A percentile compares a stretch with the other conserved stretches of the same genome.
These are phyloP conservation scores for Wiebesia pumilae DNA, from an alignment of 1,140 invertebrate species.

Conservation along the genomic window DNA sequence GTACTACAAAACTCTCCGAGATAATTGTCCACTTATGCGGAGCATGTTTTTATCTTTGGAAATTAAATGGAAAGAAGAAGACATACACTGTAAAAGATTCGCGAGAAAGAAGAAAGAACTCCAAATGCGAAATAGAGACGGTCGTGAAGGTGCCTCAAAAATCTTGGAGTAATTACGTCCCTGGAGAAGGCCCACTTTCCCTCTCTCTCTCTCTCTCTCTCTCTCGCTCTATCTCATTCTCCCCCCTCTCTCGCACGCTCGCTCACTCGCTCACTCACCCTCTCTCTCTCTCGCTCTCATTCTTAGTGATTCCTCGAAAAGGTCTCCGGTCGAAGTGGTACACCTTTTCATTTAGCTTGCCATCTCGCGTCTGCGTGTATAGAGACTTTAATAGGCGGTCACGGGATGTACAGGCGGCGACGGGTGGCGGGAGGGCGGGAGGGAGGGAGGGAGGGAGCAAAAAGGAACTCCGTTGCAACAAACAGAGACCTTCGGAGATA, in stretches of 20 bases:
- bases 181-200: conserved; percentile 13
- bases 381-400: conserved; percentile 16
- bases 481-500: conserved; percentile 50
- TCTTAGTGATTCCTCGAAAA: conserved; percentile 48
- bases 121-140: conserved; percentile 15
- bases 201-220: neutral
- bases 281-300: neutral
- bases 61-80: conserved; percentile 46
- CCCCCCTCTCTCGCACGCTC: no score
- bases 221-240: neutral
- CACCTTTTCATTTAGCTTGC: conserved; percentile 67
- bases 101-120: conserved; percentile 27
- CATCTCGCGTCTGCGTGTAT: conserved; percentile 17
- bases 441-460: neutral
- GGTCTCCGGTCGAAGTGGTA: conserved; percentile 54
- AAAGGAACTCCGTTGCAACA: conserved; percentile 10
- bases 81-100: conserved; percentile 28
- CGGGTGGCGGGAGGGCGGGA: conserved; percentile 23
- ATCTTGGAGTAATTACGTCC: conserved; percentile 43
- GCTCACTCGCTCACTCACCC: neutral
- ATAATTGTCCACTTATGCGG: conserved; percentile 50
- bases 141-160: conserved; percentile 35
- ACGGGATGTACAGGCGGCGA: neutral
- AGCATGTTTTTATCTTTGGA: conserved; percentile 35
- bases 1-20: conserved; percentile 24